Evolutionary conservation across 2,797 vertebrate genomes (phyloP), one percentile per base, ranked within the genome.

Genomic region (Smutsia temminckii): DNA sequence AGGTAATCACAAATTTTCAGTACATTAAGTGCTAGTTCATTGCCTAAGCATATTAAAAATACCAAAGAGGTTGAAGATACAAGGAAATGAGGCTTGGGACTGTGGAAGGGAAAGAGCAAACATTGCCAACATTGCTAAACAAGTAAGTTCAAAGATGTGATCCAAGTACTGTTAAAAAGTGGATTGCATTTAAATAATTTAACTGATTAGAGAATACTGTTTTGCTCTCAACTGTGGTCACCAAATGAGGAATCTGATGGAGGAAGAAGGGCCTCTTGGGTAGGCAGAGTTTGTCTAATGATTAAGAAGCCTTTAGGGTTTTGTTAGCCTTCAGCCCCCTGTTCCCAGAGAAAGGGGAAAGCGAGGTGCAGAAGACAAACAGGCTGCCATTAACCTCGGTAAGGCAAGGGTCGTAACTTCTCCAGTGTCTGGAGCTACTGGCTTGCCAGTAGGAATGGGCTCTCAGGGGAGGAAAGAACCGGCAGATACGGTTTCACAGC

Each of bases 21-120:
- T 42, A 66, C 6, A 20, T 14, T 66, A 20, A 17, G 7, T 63
- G 34, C 34, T 75, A 42, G 69, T 13, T 75, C 20, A 55, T 57
- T 93, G 63, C 37, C 78, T 78, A 74, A 89, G 11, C 34, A 18
- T 53, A 71, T 86, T 85, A 75, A 95, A 94, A 84, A 37, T 42
- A 34, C 3, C 69, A 10, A 37, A 42, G 21, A 53, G 46, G 40
- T 79, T n/a, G 16, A 40, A 80, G 20, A 83, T 63, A n/a, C n/a
- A 80, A 84, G 69, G 68, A 75, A 93, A 18, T 40, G 59, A 88
- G 27, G 18, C 18, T 75, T 8, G 42, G 34, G 25, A 23, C 8
- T 59, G 53, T 27, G 77, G 66, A 6, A 46, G 27, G 55, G 78
- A 86, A 66, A 84, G 32, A 69, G n/a, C 51, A 79, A 80, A 85